These are phyloP conservation scores for Heliconius charithonia DNA, from an alignment of 2,888 invertebrate genomes.

Conservation along the genomic window DNA sequence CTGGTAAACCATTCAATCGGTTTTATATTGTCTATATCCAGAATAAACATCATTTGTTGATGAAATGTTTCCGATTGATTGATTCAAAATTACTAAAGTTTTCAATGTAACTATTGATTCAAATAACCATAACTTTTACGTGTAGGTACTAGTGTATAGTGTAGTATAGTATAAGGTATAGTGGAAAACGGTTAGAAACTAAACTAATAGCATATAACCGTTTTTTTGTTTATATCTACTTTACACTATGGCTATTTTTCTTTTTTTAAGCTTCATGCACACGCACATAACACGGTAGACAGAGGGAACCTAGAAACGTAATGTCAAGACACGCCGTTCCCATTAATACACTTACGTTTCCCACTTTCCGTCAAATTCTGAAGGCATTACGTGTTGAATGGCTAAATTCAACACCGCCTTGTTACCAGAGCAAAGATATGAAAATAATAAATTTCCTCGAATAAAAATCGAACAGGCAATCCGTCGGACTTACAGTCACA, in stretches of 20 bases:
- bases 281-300: too few relatives aligned
- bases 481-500: too few relatives aligned
- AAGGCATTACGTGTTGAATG: too few relatives aligned
- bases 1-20: background rate
- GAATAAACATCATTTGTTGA: background rate
- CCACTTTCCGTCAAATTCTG: too few relatives aligned
- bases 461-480: too few relatives aligned
- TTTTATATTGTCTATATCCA: background rate
- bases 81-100: conserved; percentile 5
- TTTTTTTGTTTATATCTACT: background rate
- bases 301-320: too few relatives aligned
- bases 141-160: background rate
- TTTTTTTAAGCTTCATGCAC: too few relatives aligned
- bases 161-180: background rate
- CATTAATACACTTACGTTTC: too few relatives aligned
- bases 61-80: background rate
- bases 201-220: background rate
- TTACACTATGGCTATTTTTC: background rate
- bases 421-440: too few relatives aligned
- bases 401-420: too few relatives aligned
- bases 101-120: background rate
- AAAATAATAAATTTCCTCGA: too few relatives aligned
- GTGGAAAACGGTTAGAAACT: background rate
- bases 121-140: background rate
- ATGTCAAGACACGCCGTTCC: too few relatives aligned